Conservation (phyloP, 2,888 invertebrate species). For the Mythimna albipuncta region DNA sequence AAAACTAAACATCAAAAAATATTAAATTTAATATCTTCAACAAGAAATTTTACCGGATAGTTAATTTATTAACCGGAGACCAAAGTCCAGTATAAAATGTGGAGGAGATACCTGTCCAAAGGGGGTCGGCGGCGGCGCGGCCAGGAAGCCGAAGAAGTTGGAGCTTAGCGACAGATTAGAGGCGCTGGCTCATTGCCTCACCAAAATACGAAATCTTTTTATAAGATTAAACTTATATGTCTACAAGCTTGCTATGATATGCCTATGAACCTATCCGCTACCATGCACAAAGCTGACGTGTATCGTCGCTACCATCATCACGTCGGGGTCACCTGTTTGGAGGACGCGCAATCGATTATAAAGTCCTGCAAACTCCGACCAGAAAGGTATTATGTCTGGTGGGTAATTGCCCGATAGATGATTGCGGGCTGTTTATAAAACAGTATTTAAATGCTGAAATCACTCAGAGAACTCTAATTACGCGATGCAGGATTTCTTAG, state of each 20-base stretch:
- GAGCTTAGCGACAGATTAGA: conserved; percentile 29
- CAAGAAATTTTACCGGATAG: neutral
- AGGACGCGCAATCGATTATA: too few species aligned
- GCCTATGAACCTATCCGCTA: neutral
- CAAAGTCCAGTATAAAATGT: neutral
- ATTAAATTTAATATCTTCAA: too few species aligned
- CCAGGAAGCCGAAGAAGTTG: conserved; percentile 34
- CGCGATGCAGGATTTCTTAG: too few species aligned
- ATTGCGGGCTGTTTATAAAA: too few species aligned
- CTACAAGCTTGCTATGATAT: neutral
- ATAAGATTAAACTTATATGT: conserved; percentile 26
- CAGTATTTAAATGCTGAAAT: too few species aligned
- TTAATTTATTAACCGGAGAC: neutral
- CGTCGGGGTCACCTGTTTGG: too few species aligned
- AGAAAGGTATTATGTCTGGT: too few species aligned
- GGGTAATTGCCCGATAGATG: too few species aligned
- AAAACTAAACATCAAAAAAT: neutral
- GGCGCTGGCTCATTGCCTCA: conserved; percentile 3
- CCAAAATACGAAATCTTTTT: conserved; percentile 19
- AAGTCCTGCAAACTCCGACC: too few species aligned
- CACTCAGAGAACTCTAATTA: too few species aligned
- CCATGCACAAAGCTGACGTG: neutral
- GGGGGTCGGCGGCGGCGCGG: neutral
- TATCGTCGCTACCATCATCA: too few species aligned
- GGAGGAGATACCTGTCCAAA: neutral